Conservation (phyloP, 2,888 invertebrate genomes). For the Pheosia tremula region DNA sequence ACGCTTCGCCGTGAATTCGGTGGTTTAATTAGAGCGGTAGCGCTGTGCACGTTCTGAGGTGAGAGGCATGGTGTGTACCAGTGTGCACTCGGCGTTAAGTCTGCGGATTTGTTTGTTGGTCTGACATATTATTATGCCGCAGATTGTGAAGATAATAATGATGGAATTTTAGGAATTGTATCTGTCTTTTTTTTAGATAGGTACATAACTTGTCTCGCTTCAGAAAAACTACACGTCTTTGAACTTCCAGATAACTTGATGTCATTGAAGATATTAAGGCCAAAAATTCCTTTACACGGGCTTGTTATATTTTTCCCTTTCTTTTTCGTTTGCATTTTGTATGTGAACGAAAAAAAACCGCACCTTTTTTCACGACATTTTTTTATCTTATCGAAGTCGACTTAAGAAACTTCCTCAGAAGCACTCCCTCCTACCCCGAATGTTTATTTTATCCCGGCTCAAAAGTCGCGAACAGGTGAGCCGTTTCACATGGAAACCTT, state of each 20-base stretch:
- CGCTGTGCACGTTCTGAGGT: slow-evolving; percentile 54
- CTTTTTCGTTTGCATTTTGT: not conserved
- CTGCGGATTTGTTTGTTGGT: slow-evolving; percentile 38
- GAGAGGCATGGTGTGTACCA: slow-evolving; percentile 25
- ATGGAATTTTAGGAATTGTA: too few species aligned
- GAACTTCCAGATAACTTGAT: too few species aligned
- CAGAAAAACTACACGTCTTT: too few species aligned
- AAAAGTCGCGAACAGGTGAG: slow-evolving; percentile 46
- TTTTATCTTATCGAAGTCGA: slow-evolving; percentile 5
- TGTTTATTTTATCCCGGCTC: slow-evolving; percentile 43
- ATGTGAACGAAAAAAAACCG: not conserved
- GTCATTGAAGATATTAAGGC: too few species aligned
- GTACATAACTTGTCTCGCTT: too few species aligned
- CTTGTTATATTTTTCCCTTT: too few species aligned
- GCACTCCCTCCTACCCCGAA: slow-evolving; percentile 22
- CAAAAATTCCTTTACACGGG: too few species aligned
- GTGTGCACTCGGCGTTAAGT: slow-evolving; percentile 37
- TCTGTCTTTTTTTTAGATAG: too few species aligned
- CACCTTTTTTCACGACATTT: not conserved
- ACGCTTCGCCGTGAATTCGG: slow-evolving; percentile 63
- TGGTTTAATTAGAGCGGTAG: slow-evolving; percentile 66
- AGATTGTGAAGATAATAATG: too few species aligned
- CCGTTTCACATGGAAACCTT: slow-evolving; percentile 52
- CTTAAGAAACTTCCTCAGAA: not conserved
- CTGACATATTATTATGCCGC: not conserved